Base-by-base conservation (phyloP, 2,888 invertebrate species). In the Autographa pulchrina region DNA sequence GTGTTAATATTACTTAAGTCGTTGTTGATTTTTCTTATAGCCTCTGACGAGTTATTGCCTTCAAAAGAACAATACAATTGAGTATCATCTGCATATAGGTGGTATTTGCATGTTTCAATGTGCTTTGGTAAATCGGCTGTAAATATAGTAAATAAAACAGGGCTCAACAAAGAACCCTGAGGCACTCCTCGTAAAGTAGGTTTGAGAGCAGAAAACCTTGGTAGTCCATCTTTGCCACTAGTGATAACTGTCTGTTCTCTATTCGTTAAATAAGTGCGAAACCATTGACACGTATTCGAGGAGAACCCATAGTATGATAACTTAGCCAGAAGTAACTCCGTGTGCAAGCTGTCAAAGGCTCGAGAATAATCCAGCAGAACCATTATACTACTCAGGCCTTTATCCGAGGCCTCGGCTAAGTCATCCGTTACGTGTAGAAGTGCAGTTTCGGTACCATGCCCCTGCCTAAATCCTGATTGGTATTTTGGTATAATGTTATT, bases 61-160 rank as follows among this genome's bases (percentile, higher is more conserved):
- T 48, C 48, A n/a, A 48, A 48, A n/a, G 48, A 48, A 8, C n/a
- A 48, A 6, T 48, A 48, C 11, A 48, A 48, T n/a, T 48, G 48
- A n/a, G 48, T 48, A n/a, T 48, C 48, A n/a, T 48, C 48, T n/a
- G 48, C 48, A 13, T 48, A 48, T 16, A 48, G 48, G n/a, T 48
- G 48, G n/a, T 48, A 48, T 48, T 48, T 48, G 48, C 48, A 48
- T n/a, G n/a, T n/a, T 48, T 48, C 48, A n/a, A 48, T 48, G 48
- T 48, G n/a, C 6, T n/a, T 48, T 16, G 48, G 16, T 5, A 48
- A 13, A n/a, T 48, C 48, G 16, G 48, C 43, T 9, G 43, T 43
- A 43, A 43, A 43, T 43, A 43, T 43, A 13, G 43, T 43, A 14
- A 43, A 43, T n/a, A 48, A 48, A 48, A 48, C 16, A n/a, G 48